These are phyloP conservation scores for Tetragonula clypearis DNA, from an alignment of 1,140 invertebrate genomes.

Conservation along the genomic window DNA sequence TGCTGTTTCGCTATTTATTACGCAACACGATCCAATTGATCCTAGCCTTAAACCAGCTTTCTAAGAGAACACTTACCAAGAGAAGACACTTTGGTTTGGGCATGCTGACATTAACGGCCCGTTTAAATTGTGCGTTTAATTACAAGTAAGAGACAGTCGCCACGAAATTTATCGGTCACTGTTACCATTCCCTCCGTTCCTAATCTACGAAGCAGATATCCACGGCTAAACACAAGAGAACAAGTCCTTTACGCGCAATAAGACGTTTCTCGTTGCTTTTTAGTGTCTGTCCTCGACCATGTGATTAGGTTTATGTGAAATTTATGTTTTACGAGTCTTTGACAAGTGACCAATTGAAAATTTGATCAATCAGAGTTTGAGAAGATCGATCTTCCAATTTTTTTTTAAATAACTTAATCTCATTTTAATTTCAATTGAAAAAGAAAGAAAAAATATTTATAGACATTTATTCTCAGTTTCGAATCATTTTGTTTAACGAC, in stretches of 20 bases:
- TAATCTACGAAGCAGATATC: conserved; percentile 77
- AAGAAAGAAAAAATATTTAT: too few species aligned
- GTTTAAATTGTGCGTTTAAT: conserved; percentile 81
- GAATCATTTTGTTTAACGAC: not conserved
- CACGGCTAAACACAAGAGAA: conserved; percentile 68
- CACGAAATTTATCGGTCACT: conserved; percentile 79
- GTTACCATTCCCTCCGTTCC: conserved; percentile 75
- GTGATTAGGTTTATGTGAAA: conserved; percentile 53
- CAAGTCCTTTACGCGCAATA: conserved; percentile 61
- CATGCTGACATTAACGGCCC: conserved; percentile 76
- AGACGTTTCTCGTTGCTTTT: conserved; percentile 63
- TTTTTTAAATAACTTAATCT: not conserved
- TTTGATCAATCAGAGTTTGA: not conserved
- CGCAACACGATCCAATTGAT: conserved; percentile 16
- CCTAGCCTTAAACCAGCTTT: conserved; percentile 22
- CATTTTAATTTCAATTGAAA: not conserved
- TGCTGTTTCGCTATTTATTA: not conserved
- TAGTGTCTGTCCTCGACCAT: conserved; percentile 40
- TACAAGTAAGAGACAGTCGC: conserved; percentile 80
- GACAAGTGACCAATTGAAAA: not conserved
- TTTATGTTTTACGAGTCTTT: not conserved
- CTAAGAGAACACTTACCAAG: conserved; percentile 34
- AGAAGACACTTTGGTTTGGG: conserved; percentile 68
- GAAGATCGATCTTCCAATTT: not conserved
- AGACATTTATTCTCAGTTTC: not conserved